Conservation (phyloP, 2,797 vertebrate genomes). For the Rhinophrynus dorsalis region DNA sequence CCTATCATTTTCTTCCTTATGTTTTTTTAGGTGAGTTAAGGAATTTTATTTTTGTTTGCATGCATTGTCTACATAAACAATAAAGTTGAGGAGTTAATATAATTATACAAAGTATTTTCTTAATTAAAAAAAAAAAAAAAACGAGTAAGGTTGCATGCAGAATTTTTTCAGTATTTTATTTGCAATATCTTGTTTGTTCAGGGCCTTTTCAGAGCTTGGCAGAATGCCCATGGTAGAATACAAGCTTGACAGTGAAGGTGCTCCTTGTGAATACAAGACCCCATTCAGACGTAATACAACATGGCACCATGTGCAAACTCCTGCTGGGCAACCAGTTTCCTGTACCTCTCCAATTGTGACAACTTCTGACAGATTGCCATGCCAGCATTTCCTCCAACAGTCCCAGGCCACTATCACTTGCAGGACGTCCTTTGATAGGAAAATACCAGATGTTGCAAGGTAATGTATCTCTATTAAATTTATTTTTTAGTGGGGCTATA, state of each 20-base stretch:
- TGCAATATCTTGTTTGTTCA: constrained; percentile 58
- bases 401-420: constrained; percentile 84
- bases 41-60: no score
- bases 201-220: constrained; percentile 96
- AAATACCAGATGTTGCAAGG: constrained; percentile 90
- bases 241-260: constrained; percentile 95
- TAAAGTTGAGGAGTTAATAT: no score
- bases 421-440: constrained; percentile 94
- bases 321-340: constrained; percentile 79
- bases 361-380: constrained; percentile 81
- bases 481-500: no score
- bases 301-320: constrained; percentile 90
- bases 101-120: no score
- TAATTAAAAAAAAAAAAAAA: no score
- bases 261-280: constrained; percentile 96
- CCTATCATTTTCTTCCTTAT: no score
- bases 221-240: constrained; percentile 98
- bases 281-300: constrained; percentile 95
- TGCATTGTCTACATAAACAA: no score
- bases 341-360: constrained; percentile 87
- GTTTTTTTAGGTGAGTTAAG: no score
- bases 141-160: no score
- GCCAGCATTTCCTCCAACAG: constrained; percentile 89
- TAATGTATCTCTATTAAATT: constrained; percentile 55
- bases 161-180: not conserved